A percentile compares a stretch with the other conserved stretches of the same genome.
Evolutionary conservation across 2,888 invertebrate genomes (phyloP).

Genomic region (Sesia bembeciformis): DNA sequence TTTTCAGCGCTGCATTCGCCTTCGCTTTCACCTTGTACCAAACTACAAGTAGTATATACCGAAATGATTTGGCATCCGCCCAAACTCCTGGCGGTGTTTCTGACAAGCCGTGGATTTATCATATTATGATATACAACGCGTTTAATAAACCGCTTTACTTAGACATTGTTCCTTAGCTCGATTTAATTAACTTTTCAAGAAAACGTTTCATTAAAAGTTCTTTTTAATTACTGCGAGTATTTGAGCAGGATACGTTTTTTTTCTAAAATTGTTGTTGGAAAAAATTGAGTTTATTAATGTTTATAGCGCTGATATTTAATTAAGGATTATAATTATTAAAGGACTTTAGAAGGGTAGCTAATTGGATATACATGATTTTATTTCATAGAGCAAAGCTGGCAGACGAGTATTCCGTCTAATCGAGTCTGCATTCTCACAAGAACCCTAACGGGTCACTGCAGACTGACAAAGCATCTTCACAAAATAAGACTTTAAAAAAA

Average conservation of each 20-base stretch:
- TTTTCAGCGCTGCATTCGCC: too few species aligned
- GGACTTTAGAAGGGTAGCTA: too few species aligned
- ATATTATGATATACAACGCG: conserved; percentile 22
- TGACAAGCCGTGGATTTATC: conserved; percentile 26
- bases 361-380: too few species aligned
- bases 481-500: too few species aligned
- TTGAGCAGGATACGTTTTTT: neutral
- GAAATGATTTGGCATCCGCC: conserved; percentile 28
- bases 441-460: too few species aligned
- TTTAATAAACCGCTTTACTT: conserved; percentile 20
- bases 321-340: too few species aligned
- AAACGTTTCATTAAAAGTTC: conserved; percentile 6
- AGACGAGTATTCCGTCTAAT: too few species aligned
- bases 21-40: neutral
- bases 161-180: conserved; percentile 1
- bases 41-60: neutral
- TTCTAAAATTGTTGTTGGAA: neutral
- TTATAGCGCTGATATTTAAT: neutral
- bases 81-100: conserved; percentile 26
- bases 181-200: conserved; percentile 3
- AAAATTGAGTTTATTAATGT: neutral
- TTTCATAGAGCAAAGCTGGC: too few species aligned
- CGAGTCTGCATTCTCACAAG: too few species aligned
- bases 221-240: conserved; percentile 4
- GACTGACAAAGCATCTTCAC: too few species aligned